Conservation (phyloP, 64 coral and sea anemone species). For the Montipora sp. region DNA sequence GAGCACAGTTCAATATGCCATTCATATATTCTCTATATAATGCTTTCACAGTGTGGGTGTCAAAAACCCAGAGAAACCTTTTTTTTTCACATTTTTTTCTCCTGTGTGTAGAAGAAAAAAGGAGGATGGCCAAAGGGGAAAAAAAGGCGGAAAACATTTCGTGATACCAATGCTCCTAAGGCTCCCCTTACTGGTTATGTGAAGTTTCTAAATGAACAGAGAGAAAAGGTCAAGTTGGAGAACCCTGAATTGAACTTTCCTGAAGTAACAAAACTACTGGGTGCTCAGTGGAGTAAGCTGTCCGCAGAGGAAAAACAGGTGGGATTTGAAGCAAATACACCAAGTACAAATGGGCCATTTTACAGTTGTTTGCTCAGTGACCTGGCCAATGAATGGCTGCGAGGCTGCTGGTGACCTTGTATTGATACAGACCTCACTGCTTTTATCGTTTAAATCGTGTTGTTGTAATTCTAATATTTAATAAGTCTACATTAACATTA, state of each 20-base stretch:
- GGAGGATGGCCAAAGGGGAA: conserved; percentile 96
- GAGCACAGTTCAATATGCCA: too few species aligned
- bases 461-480: too few species aligned
- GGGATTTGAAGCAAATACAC: background rate
- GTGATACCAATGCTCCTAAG: conserved; percentile 87
- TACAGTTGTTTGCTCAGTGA: too few species aligned
- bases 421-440: too few species aligned
- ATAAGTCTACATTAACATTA: too few species aligned
- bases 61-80: too few species aligned
- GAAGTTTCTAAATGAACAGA: conserved; percentile 81
- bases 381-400: too few species aligned
- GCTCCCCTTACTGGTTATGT: conserved; percentile 91
- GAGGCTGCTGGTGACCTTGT: too few species aligned
- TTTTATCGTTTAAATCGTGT: too few species aligned
- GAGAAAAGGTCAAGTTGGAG: conserved; percentile 77
- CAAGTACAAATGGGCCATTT: too few species aligned
- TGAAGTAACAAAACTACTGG: conserved; percentile 86
- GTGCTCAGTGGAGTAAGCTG: conserved; percentile 88
- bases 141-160: conserved; percentile 76
- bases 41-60: too few species aligned
- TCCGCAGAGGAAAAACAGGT: conserved; percentile 83
- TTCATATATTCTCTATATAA: too few species aligned
- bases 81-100: background rate
- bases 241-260: conserved; percentile 75
- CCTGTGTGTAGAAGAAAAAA: conserved; percentile 77